phyloP scores from a whole-genome alignment of 1,140 invertebrate genomes.

The Phocides pigmalion region DNA sequence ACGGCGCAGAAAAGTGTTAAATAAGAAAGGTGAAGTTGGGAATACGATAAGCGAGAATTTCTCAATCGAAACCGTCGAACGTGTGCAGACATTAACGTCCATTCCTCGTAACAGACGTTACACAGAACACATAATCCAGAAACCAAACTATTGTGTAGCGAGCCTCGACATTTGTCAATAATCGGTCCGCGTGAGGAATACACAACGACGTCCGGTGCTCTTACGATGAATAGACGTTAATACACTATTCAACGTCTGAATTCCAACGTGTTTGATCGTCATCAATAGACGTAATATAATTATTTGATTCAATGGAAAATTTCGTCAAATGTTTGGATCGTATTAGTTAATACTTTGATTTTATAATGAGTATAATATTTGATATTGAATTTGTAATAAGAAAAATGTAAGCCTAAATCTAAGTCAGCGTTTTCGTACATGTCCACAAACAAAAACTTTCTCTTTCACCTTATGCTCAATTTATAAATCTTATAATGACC shows the following conservation, averaged over 20 bases:
- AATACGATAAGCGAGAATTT: conserved; percentile 10
- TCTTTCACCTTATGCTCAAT: too few relatives aligned
- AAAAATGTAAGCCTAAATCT: too few relatives aligned
- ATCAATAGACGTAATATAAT: conserved; percentile 16
- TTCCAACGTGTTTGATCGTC: conserved; percentile 16
- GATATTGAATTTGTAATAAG: too few relatives aligned
- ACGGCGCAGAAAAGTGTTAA: too few relatives aligned
- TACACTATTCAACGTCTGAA: conserved; percentile 29
- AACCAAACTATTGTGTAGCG: conserved; percentile 24
- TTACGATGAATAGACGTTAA: conserved; percentile 19
- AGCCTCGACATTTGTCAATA: conserved; percentile 28
- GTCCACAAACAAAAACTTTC: too few relatives aligned
- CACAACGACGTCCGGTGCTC: conserved; percentile 16
- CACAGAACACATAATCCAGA: conserved; percentile 17
- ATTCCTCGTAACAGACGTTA: conserved; percentile 14
- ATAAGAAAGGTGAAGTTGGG: too few relatives aligned
- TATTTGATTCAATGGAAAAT: neutral
- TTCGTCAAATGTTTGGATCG: neutral
- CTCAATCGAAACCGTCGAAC: neutral
- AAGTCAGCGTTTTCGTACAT: too few relatives aligned
- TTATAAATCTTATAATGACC: too few relatives aligned
- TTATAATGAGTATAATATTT: too few relatives aligned
- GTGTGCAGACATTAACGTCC: conserved; percentile 8
- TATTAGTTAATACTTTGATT: too few relatives aligned
- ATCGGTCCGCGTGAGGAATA: conserved; percentile 25